These are phyloP conservation scores for Rhynchotus rufescens DNA, from an alignment of 2,797 vertebrate genomes.

Conservation along the genomic window DNA sequence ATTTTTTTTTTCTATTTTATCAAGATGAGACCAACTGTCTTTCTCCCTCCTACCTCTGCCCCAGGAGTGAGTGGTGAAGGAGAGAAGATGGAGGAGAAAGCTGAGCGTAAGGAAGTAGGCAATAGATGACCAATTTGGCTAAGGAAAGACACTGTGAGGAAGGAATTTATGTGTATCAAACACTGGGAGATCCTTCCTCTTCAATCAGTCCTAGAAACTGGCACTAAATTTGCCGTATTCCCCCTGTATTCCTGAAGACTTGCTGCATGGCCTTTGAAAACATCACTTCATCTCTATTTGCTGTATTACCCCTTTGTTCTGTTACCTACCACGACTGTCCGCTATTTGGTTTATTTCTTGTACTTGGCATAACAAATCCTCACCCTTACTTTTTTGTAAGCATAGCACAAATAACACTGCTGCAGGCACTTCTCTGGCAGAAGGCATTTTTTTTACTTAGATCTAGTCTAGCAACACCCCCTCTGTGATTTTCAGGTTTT, in stretches of 20 bases:
- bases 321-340: neutral
- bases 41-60: neutral
- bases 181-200: neutral
- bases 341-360: neutral
- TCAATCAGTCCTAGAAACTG: neutral
- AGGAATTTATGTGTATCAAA: neutral
- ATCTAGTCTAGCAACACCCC: neutral
- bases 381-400: neutral
- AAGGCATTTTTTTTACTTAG: neutral
- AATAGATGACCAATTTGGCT: neutral
- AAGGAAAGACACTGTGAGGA: neutral
- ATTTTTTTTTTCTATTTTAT: conserved; percentile 34
- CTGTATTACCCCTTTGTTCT: neutral
- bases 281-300: neutral
- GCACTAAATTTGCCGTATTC: neutral
- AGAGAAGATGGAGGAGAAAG: neutral
- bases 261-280: neutral
- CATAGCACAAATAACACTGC: neutral
- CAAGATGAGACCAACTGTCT: neutral
- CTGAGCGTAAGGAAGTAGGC: neutral
- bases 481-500: neutral
- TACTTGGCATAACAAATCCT: neutral
- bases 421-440: neutral
- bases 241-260: neutral
- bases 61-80: neutral